Evolutionary conservation across 2,888 invertebrate species (phyloP).

Genomic region (Diplazon laetatorius): DNA sequence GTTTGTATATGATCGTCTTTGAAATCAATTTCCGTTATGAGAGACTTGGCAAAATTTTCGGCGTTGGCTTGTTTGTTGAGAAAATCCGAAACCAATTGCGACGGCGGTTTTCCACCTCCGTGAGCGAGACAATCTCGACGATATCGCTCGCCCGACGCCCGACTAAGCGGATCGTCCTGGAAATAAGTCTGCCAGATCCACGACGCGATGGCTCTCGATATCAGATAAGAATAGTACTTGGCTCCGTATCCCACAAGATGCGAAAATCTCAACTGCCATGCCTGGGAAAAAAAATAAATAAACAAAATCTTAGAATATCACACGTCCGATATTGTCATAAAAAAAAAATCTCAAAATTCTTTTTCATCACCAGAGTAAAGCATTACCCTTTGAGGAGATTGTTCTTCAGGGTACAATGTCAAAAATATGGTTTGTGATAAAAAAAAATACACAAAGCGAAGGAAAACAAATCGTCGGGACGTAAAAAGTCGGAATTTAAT

Average conservation of each 20-base stretch:
- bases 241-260: slow-evolving; percentile 99
- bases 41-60: slow-evolving; percentile 89
- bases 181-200: slow-evolving; percentile 96
- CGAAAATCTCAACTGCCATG: slow-evolving; percentile 98
- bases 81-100: slow-evolving; percentile 90
- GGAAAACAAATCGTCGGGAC: too few relatives aligned
- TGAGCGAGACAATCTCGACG: slow-evolving; percentile 90
- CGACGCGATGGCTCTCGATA: slow-evolving; percentile 96
- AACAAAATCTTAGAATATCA: background rate
- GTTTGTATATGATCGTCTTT: slow-evolving; percentile 84
- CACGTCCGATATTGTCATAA: background rate
- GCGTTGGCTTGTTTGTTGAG: slow-evolving; percentile 91
- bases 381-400: too few relatives aligned
- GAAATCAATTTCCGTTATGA: slow-evolving; percentile 89
- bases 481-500: too few relatives aligned
- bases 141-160: slow-evolving; percentile 91
- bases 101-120: slow-evolving; percentile 94
- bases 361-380: too few relatives aligned
- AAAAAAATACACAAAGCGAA: too few relatives aligned
- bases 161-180: slow-evolving; percentile 89
- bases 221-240: slow-evolving; percentile 98
- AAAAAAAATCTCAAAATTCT: too few relatives aligned
- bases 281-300: slow-evolving; percentile 82
- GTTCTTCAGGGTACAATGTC: too few relatives aligned
- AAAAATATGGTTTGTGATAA: too few relatives aligned